phyloP scores from a whole-genome alignment of 2,113 vertebrate species.

The Lycaon pictus region DNA sequence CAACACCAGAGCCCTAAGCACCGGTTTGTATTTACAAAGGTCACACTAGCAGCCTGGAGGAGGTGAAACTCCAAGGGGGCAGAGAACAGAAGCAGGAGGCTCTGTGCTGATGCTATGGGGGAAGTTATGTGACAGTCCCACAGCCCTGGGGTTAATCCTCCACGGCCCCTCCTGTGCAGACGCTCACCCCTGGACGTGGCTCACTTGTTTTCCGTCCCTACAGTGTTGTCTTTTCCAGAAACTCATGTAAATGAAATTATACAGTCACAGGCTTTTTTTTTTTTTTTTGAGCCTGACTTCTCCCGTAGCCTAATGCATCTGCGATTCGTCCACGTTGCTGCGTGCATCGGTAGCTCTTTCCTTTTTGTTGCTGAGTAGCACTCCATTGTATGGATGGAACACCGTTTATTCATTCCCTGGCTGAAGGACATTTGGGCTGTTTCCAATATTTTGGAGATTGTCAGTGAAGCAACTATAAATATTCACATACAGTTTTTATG shows the following conservation, averaged over 20 bases:
- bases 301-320: neutral
- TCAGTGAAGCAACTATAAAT: constrained; percentile 62
- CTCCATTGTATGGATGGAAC: neutral
- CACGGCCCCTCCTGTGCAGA: neutral
- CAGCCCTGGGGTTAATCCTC: neutral
- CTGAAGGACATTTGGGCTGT: constrained; percentile 40
- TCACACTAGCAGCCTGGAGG: neutral
- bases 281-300: neutral
- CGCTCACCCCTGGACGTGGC: rapidly evolving
- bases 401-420: neutral
- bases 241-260: neutral
- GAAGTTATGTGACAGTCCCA: no score
- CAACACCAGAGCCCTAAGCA: no score
- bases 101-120: neutral
- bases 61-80: neutral
- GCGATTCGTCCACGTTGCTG: neutral
- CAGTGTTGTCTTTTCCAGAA: neutral
- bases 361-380: neutral
- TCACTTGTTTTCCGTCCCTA: neutral
- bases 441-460: constrained; percentile 30
- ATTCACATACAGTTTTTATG: constrained; percentile 65
- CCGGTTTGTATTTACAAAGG: neutral
- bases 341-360: neutral
- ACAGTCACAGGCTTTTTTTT: neutral
- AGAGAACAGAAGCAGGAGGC: neutral